Conservation (phyloP, 2,113 vertebrate genomes). For the Dinomys branickii region DNA sequence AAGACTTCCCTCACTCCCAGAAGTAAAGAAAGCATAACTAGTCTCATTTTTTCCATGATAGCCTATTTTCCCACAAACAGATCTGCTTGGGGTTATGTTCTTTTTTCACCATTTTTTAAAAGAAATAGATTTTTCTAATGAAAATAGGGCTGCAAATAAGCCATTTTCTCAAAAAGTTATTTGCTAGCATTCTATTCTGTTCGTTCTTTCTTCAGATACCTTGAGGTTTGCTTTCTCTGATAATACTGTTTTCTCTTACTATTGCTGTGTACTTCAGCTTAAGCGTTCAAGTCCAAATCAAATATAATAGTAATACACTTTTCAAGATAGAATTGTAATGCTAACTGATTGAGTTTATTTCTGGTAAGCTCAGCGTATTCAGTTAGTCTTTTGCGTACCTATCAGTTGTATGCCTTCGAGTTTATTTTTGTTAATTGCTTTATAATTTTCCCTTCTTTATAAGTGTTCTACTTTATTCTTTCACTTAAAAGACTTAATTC, state of each 20-base stretch:
- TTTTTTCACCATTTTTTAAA: conserved; percentile 28
- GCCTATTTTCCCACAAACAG: neutral
- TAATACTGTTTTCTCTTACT: neutral
- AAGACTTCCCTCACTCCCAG: neutral
- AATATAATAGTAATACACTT: neutral
- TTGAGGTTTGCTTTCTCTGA: neutral
- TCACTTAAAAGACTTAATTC: neutral
- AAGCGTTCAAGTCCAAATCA: neutral
- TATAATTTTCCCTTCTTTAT: neutral
- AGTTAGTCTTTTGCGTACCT: neutral
- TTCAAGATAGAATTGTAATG: neutral
- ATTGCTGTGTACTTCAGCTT: neutral
- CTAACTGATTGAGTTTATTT: neutral
- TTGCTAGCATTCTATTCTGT: neutral
- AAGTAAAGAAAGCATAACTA: neutral
- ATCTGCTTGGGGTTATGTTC: neutral
- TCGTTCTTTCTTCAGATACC: neutral
- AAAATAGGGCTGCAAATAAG: conserved; percentile 41
- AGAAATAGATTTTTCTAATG: conserved; percentile 12
- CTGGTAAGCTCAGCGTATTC: neutral
- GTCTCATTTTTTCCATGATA: conserved; percentile 12
- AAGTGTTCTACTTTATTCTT: neutral
- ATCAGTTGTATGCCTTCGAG: neutral
- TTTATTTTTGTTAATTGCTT: neutral
- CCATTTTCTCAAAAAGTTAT: neutral